Evolutionary conservation across 2,797 vertebrate genomes (phyloP).

Genomic region (Myoxocephalus aenaeus): DNA sequence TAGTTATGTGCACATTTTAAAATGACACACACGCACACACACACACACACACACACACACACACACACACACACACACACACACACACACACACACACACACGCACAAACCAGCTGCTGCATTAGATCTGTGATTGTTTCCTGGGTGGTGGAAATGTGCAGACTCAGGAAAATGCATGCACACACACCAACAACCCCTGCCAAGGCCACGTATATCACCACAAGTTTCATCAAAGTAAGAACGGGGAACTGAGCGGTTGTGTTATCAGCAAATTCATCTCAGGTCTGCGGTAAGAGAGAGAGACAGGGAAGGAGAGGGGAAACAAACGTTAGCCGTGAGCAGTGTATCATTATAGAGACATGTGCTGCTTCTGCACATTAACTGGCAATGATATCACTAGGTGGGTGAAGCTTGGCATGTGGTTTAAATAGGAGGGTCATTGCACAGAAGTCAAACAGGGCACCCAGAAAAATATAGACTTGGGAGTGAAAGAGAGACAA

Average conservation of each 20-base stretch:
- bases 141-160: constrained; percentile 59
- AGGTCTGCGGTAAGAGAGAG: constrained; percentile 39
- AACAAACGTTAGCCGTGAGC: constrained; percentile 40
- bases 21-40: background rate
- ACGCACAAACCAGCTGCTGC: constrained; percentile 19
- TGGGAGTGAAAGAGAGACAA: background rate
- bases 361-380: constrained; percentile 71
- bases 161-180: constrained; percentile 53
- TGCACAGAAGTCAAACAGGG: constrained; percentile 40
- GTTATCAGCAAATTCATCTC: constrained; percentile 74
- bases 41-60: background rate
- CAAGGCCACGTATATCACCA: constrained; percentile 68
- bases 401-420: constrained; percentile 34
- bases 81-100: background rate
- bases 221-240: constrained; percentile 63
- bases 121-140: constrained; percentile 45
- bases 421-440: constrained; percentile 58
- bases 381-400: constrained; percentile 53
- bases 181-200: constrained; percentile 54
- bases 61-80: background rate
- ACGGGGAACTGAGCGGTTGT: constrained; percentile 39
- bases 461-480: constrained; percentile 16
- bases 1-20: background rate
- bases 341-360: constrained; percentile 60
- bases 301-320: constrained; percentile 30